Base-by-base conservation (phyloP, 2,888 invertebrate species). In the Mimachlamys varia region DNA sequence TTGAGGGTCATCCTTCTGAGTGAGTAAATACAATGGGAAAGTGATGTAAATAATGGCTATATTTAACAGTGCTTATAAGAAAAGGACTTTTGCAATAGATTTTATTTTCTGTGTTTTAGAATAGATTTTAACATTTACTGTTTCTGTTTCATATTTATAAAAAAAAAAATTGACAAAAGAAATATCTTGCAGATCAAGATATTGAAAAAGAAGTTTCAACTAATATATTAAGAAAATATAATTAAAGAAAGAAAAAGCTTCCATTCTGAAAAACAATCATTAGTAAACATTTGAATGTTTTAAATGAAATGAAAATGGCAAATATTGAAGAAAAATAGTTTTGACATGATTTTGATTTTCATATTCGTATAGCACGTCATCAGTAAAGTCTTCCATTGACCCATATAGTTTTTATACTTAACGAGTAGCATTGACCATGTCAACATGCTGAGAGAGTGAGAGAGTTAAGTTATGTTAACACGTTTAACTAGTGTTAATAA, bases 341-440 rank as follows among this genome's bases (percentile, higher is more conserved):
- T 76, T 33, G 17, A 27, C 12, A 0, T 12, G 12, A 76, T 33
- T 33, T 76, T 22, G n/a, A 27, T 76, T 5, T 27, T 27, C n/a
- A n/a, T 27, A 7, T 76, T 76, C 17, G 44, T 33, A 76, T 33
- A 76, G 33, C 33, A 4, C 76, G 12, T 76, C 76, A 76, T 76
- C 76, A 33, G 13, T 76, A 76, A 33, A 0, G 76, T 76, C 76
- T 76, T 76, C 76, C 76, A 76, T 76, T 76, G 27, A 13, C 33
- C 53, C 76, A 76, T 76, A 22, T 76, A 76, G 27, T 76, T 76
- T 76, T 76, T 33, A 76, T 76, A 76, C 33, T 33, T 27, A 76
- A 76, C 27, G 10, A 76, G 33, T 76, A 10, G 33, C 27, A 76
- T 76, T 76, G 27, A 33, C 13, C 19, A 76, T 76, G 76, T 76